Percentiles rank a stretch among this genome's conserved stretches.
Evolutionary conservation across 1,140 invertebrate species (phyloP).

Genomic region (Diachasma alloeum): DNA sequence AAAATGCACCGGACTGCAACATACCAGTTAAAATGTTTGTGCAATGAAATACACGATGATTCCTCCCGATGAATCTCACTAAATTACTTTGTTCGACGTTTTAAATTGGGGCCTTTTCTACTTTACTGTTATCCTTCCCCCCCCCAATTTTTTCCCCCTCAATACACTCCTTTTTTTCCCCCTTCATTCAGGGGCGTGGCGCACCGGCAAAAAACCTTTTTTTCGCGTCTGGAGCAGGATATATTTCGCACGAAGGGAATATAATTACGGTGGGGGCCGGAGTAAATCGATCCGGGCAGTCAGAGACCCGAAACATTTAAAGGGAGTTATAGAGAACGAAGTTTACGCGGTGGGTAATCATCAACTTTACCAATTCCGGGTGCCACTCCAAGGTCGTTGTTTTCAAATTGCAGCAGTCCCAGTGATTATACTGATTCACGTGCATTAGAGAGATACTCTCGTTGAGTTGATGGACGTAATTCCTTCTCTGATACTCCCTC

Average conservation of each 20-base stretch:
- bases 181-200: neutral
- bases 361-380: neutral
- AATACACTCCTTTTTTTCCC: neutral
- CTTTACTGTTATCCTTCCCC: neutral
- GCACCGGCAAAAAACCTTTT: neutral
- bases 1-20: neutral
- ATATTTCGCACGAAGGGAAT: slow-evolving; percentile 3
- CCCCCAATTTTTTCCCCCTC: neutral
- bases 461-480: too few species aligned
- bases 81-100: neutral
- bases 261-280: neutral
- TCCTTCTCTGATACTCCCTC: too few species aligned
- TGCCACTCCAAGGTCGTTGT: neutral
- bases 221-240: neutral
- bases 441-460: neutral
- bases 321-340: neutral
- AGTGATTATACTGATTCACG: neutral
- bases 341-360: neutral
- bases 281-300: neutral
- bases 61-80: neutral
- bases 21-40: neutral
- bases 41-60: neutral
- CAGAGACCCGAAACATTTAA: neutral
- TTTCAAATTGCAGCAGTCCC: neutral
- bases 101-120: neutral